phyloP scores from a whole-genome alignment of 2,113 vertebrate species.

The Nestor notabilis region DNA sequence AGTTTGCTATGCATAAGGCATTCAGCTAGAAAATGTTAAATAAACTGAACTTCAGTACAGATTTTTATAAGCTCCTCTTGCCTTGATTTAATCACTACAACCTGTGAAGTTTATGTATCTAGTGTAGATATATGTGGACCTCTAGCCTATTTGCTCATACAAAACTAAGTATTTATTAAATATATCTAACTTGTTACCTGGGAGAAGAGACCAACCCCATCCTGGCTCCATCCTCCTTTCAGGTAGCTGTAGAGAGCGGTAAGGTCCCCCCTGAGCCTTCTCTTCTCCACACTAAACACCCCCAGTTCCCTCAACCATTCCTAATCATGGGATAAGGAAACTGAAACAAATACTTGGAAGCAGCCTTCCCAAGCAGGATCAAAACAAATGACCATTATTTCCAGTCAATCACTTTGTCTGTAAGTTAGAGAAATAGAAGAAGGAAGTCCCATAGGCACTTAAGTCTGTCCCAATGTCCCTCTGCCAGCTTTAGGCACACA shows the following conservation, averaged over 20 bases:
- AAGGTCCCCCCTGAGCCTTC: no score
- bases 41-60: not conserved
- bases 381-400: not conserved
- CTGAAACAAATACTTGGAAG: not conserved
- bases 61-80: not conserved
- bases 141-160: not conserved
- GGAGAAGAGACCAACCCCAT: no score
- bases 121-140: not conserved
- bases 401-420: not conserved
- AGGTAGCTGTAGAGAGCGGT: no score
- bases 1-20: not conserved
- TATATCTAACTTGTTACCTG: not conserved
- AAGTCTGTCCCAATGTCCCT: not conserved
- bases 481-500: not conserved
- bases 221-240: no score
- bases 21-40: not conserved
- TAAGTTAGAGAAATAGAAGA: not conserved
- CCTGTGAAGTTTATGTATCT: not conserved
- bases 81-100: not conserved
- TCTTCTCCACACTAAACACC: no score
- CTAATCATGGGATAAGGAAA: fast-evolving
- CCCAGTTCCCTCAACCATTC: no score
- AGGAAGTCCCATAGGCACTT: not conserved
- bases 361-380: not conserved
- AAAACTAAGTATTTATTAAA: not conserved